Evolutionary conservation across 2,113 vertebrate species (phyloP).

Genomic region (Elanus axillaris): DNA sequence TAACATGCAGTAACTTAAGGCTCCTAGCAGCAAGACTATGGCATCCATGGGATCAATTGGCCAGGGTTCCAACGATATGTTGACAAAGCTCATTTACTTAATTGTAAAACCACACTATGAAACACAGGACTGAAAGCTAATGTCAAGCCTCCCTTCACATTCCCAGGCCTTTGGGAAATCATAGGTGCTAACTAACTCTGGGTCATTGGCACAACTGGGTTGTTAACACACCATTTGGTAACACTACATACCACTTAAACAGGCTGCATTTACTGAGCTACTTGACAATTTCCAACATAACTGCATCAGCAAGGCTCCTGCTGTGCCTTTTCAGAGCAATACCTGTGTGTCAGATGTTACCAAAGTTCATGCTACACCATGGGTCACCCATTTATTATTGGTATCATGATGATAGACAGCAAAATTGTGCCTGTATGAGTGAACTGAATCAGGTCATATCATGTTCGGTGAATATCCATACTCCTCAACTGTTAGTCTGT

Average conservation of each 20-base stretch:
- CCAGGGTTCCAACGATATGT: neutral
- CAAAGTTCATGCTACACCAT: neutral
- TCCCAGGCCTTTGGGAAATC: neutral
- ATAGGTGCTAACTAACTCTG: neutral
- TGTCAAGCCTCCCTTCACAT: neutral
- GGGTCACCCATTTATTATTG: neutral
- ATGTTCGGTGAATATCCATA: neutral
- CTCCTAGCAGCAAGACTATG: neutral
- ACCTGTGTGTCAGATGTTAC: neutral
- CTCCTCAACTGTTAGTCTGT: neutral
- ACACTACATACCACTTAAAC: neutral
- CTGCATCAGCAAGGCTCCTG: neutral
- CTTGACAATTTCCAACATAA: neutral
- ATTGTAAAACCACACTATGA: neutral
- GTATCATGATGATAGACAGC: neutral
- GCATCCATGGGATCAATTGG: neutral
- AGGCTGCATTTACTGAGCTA: neutral
- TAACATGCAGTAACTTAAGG: neutral
- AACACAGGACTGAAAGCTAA: neutral
- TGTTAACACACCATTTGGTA: neutral
- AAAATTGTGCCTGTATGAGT: neutral
- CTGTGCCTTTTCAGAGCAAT: neutral
- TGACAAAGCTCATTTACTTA: neutral
- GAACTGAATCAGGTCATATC: neutral
- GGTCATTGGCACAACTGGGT: accelerated